phyloP scores from a whole-genome alignment of 2,797 vertebrate genomes.

The Melanotaenia pygmaea region DNA sequence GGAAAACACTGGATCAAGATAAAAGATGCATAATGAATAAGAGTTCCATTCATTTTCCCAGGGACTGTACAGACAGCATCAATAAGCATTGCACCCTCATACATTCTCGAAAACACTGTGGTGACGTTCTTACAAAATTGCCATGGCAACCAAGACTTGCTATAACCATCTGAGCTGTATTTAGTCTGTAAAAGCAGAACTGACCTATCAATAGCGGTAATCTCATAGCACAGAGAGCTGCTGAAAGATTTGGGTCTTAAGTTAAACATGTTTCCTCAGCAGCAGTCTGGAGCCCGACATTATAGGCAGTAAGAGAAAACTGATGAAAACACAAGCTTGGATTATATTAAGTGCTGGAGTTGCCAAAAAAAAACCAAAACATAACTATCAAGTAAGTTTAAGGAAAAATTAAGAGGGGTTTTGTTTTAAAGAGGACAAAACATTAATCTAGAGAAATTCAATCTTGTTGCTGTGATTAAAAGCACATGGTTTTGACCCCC shows the following conservation, averaged over 20 bases:
- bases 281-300: constrained; percentile 14
- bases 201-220: constrained; percentile 25
- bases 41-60: not conserved
- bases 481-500: constrained; percentile 71
- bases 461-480: constrained; percentile 68
- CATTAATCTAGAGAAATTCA: constrained; percentile 60
- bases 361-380: constrained; percentile 11
- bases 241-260: constrained; percentile 27
- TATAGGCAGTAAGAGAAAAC: not conserved
- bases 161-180: constrained; percentile 31
- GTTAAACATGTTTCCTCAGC: constrained; percentile 19
- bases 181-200: constrained; percentile 36
- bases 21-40: not conserved
- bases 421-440: constrained; percentile 52
- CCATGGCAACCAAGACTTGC: constrained; percentile 47
- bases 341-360: constrained; percentile 1
- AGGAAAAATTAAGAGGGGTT: constrained; percentile 17
- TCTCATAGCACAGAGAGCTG: constrained; percentile 15
- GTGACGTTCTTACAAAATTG: constrained; percentile 36
- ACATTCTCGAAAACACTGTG: constrained; percentile 31
- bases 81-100: constrained; percentile 14
- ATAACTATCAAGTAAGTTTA: constrained; percentile 22
- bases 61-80: constrained; percentile 6
- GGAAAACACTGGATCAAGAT: not conserved
- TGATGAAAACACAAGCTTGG: constrained; percentile 8